Evolutionary conservation across 2,888 invertebrate species (phyloP).

Genomic region (Mimumesa dahlbomi): DNA sequence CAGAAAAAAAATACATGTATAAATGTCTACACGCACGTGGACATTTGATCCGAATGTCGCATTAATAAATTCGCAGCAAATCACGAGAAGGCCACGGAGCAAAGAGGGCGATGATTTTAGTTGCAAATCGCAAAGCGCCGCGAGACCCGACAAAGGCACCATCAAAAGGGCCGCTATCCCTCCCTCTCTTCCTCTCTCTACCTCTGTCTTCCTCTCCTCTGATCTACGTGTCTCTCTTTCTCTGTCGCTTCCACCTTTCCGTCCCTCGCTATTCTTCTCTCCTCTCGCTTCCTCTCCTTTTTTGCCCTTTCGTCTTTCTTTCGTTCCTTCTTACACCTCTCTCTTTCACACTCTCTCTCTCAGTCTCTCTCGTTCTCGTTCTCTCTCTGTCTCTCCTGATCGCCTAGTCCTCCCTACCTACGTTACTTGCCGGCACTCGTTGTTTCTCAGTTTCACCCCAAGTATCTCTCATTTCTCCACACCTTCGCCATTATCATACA

Average conservation of each 20-base stretch:
- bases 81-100: conserved; percentile 65
- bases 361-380: no score
- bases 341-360: conserved; percentile 25
- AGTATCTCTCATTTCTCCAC: conserved; percentile 74
- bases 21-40: conserved; percentile 1
- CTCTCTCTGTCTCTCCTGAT: conserved; percentile 39
- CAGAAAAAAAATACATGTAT: no score
- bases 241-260: conserved; percentile 17
- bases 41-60: conserved; percentile 62
- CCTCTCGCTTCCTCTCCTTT: conserved; percentile 29
- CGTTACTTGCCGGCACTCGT: conserved; percentile 40
- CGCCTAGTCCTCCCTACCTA: conserved; percentile 26
- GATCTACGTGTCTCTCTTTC: conserved; percentile 44
- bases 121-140: conserved; percentile 80
- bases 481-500: conserved; percentile 79
- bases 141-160: conserved; percentile 78
- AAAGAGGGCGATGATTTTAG: conserved; percentile 78
- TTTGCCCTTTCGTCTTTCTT: conserved; percentile 40
- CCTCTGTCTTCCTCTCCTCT: conserved; percentile 30
- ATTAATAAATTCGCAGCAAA: conserved; percentile 79
- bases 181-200: conserved; percentile 41
- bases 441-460: conserved; percentile 45
- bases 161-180: conserved; percentile 75
- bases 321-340: conserved; percentile 5
- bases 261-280: conserved; percentile 7